Evolutionary conservation across 2,888 invertebrate species (phyloP), one percentile per base, ranked within the genome.

Genomic region (Euclidia mi): DNA sequence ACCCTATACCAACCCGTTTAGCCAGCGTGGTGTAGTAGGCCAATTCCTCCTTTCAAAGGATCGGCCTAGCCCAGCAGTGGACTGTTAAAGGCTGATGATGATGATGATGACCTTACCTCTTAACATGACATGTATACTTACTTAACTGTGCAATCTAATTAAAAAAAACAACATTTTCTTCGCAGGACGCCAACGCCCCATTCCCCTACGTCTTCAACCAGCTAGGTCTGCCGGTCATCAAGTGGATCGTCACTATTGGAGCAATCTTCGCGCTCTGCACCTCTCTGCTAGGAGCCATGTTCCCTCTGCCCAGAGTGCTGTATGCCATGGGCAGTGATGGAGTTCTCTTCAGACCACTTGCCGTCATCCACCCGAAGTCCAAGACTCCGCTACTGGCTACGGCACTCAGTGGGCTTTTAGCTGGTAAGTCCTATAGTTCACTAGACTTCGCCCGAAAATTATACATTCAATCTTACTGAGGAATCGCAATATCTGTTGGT

Each of bases 241-340:
- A 97, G 85, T 98, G 98, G 96, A 96, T 99, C 42, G 98, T 99
- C 0, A 97, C 98, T 0, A 94, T 98, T 44, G 99, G 99, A 0
- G 99, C 99, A 0, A 95, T 99, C 25, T 98, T 98, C 87, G 99
- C 99, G 0, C 95, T 99, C 3, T 98, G 97, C 82, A 98, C 99
- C 0, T 98, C 97, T 72, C 91, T 98, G 49, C 92, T 98, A 32
- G 98, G 98, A 0, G 97, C 97, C 29, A 97, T 98, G 96, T 98
- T 98, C 87, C 98, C 98, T 0, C 87, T 98, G 58, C 98, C 98
- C 0, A 94, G 98, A 9, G 96, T 98, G 29, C 95, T 98, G 11
- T 98, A 98, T 81, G 98, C 98, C 28, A 99, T 99, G 98, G 97
- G 97, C 3, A 96, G 96, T 31, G 98, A 99, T 80, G 98, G 98